Conservation (phyloP, 2,797 vertebrate genomes). For the Thamnophis elegans region DNA sequence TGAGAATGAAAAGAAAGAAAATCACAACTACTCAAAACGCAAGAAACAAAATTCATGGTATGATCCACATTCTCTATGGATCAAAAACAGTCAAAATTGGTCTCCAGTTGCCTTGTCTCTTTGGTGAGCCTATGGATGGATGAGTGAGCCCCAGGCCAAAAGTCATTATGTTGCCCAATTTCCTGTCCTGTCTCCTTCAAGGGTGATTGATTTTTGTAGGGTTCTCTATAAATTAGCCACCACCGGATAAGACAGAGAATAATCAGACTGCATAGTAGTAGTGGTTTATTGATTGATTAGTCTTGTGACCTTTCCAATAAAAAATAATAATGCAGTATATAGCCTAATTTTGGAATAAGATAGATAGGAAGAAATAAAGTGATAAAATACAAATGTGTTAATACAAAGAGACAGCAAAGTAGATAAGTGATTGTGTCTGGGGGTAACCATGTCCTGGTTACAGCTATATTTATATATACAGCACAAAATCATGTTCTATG, state of each 20-base stretch:
- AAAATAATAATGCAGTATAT: not conserved
- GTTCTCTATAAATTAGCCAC: constrained; percentile 30
- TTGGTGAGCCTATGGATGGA: constrained; percentile 5
- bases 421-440: constrained; percentile 1
- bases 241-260: constrained; percentile 9
- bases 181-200: constrained; percentile 3
- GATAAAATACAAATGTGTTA: not conserved
- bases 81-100: not conserved
- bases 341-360: not conserved
- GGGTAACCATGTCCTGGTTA: not conserved
- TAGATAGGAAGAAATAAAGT: not conserved
- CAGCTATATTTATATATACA: not conserved
- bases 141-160: constrained; percentile 25
- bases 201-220: constrained; percentile 19
- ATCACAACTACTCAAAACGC: constrained; percentile 9
- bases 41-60: not conserved
- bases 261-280: not conserved
- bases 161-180: constrained; percentile 4
- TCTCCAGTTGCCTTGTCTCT: constrained; percentile 15
- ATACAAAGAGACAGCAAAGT: not conserved
- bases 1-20: not conserved
- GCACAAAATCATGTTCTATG: not conserved
- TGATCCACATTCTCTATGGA: not conserved
- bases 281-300: not conserved
- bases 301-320: not conserved